Base-by-base conservation (phyloP, 2,797 vertebrate species). In the Eulemur rubriventer region DNA sequence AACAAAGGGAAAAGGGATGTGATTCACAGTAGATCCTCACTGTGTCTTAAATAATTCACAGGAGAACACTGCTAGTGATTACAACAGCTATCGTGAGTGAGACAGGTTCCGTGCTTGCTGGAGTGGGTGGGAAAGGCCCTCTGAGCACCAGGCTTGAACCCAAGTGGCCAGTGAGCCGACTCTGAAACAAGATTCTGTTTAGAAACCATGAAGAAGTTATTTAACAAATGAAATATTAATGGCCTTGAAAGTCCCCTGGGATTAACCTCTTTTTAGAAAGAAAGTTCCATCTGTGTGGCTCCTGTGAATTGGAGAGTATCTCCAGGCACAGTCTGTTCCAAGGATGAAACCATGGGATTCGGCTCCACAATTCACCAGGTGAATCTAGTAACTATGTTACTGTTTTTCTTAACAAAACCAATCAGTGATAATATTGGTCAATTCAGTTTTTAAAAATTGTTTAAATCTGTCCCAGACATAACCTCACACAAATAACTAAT, bases 401-500 rank as follows among this genome's bases (percentile, higher is more conserved):
- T 83, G 16, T 55, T 50, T 59, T 78, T 20, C 20, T 69, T 38
- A 28, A 87, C 35, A 85, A 94, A 95, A 67, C 11, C 38, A 96
- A 83, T 46, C 67, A 93, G 41, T 43, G 61, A 90, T 35, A 69
- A 4, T 55, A 67, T 48, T 22, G 13, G 20, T 87, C 43, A 93
- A 70, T 84, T 93, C 50, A 78, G 93, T 63, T 86, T 18, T 69
- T 43, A 75, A 81, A 41, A 80, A 81, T 10, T 72, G n/a, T 85
- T 67, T 89, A 69, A 88, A 79, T 61, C 33, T 38, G n/a, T 80
- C n/a, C 63, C 63, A 96, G 41, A 33, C 33, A 93, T 72, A 78
- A 73, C 75, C 43, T 92, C 63, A 92, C 57, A 94, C 43, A 94
- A 94, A 95, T 48, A 88, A 46, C 28, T 33, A 91, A 89, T 24